A percentile compares a stretch with the other conserved stretches of the same genome.
Conservation (phyloP, 2,797 vertebrate species). For the Rousettus madagascariensis region DNA sequence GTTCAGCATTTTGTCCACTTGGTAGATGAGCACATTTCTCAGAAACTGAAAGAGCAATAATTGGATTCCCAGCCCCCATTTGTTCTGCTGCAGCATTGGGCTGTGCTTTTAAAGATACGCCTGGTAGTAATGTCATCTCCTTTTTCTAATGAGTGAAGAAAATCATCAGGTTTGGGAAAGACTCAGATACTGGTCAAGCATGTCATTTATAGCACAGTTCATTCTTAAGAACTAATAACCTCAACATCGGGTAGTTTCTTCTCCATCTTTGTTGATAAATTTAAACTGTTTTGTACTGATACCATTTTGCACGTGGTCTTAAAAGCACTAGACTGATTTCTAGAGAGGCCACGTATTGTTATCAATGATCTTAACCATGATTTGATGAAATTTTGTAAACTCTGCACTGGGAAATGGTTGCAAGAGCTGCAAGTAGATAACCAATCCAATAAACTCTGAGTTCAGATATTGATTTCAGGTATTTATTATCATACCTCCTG, state of each 20-base stretch:
- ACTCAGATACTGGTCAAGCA: not conserved
- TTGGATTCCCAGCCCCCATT: not conserved
- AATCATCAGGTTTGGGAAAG: not conserved
- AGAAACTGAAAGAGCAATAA: not conserved
- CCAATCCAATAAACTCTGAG: not conserved
- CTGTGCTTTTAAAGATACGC: not conserved
- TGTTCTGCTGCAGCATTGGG: not conserved
- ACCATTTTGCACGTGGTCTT: not conserved
- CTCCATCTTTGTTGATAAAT: not conserved
- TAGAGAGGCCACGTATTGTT: not conserved
- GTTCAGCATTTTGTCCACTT: not conserved
- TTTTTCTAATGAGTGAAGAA: not conserved
- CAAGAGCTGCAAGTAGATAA: not conserved
- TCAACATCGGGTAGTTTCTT: not conserved
- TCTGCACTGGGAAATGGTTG: not conserved
- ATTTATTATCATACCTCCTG: not conserved
- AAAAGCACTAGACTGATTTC: not conserved
- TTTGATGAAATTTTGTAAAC: not conserved
- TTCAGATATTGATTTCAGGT: not conserved
- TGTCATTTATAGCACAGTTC: not conserved
- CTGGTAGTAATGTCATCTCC: not conserved
- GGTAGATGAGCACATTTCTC: not conserved
- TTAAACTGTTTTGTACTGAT: not conserved
- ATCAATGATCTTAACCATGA: not conserved
- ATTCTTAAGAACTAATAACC: not conserved